phyloP scores from a whole-genome alignment of 2,113 vertebrate species.

The Chrysemys picta region DNA sequence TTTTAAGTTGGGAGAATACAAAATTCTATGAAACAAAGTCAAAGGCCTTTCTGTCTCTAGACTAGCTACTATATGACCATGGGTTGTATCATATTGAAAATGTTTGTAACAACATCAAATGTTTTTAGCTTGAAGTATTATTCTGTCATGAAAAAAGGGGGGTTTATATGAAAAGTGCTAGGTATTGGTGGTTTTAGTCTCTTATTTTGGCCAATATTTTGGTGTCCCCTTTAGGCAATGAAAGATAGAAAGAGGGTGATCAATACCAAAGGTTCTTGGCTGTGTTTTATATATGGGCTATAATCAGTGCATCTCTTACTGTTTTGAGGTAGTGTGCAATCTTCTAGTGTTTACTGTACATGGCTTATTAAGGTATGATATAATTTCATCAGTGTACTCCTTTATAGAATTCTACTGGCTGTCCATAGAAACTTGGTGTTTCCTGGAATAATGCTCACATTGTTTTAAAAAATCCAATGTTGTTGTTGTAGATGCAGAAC shows the following conservation, averaged over 20 bases:
- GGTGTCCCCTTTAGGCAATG: background rate
- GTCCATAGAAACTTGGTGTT: background rate
- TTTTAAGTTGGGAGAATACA: background rate
- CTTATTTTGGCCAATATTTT: background rate
- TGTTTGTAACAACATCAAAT: background rate
- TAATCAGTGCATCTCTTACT: background rate
- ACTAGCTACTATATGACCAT: background rate
- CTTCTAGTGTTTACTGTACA: background rate
- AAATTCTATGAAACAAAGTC: background rate
- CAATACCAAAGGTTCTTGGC: fast-evolving
- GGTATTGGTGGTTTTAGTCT: background rate
- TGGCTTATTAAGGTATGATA: background rate
- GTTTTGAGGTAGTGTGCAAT: background rate
- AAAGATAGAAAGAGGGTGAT: background rate
- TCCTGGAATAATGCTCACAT: background rate
- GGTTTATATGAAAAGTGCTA: background rate
- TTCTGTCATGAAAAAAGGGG: background rate
- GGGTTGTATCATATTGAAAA: background rate
- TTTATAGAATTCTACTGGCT: background rate
- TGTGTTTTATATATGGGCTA: background rate
- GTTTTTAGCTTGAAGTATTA: background rate
- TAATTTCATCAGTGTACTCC: background rate
- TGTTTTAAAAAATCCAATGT: background rate
- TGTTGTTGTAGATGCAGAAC: background rate
- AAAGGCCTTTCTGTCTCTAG: background rate